Percentiles rank a stretch among this genome's conserved stretches.
These are phyloP conservation scores for Hydropsyche tenuis DNA, from an alignment of 1,140 invertebrate genomes.

Conservation along the genomic window DNA sequence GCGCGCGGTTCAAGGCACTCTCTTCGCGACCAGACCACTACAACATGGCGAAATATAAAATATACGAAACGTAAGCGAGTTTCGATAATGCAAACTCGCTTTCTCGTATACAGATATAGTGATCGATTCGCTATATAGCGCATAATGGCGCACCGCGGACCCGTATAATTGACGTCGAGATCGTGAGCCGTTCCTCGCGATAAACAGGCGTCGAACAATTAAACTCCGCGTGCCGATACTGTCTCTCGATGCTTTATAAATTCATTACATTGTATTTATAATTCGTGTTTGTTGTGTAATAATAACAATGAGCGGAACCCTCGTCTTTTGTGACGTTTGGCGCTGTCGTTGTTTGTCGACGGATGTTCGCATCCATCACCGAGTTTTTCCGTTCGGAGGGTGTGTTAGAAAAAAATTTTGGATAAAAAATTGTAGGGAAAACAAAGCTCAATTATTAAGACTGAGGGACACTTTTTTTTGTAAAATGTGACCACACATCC, in stretches of 20 bases:
- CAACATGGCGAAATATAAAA: not conserved
- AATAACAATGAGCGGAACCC: too few species aligned
- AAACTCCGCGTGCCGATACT: not conserved
- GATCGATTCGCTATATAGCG: not conserved
- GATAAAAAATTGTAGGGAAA: not conserved
- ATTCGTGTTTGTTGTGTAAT: not conserved
- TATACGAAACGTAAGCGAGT: not conserved
- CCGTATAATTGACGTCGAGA: slow-evolving; percentile 6
- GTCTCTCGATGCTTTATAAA: not conserved
- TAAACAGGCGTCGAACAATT: slow-evolving; percentile 9
- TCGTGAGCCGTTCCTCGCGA: not conserved
- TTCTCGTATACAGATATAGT: not conserved
- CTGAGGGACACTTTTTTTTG: not conserved
- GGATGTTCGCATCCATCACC: slow-evolving; percentile 32
- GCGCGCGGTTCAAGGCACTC: not conserved
- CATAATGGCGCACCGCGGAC: not conserved
- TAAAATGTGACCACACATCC: slow-evolving; percentile 26
- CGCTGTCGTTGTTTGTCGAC: slow-evolving; percentile 36
- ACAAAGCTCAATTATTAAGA: not conserved
- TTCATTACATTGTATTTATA: not conserved
- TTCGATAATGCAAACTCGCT: too few species aligned
- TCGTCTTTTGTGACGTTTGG: slow-evolving; percentile 24
- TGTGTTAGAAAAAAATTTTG: too few species aligned
- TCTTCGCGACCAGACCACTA: too few species aligned
- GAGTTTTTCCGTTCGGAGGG: too few species aligned